A percentile compares a stretch with the other conserved stretches of the same genome.
phyloP scores from a whole-genome alignment of 2,888 invertebrate species.

The Agrochola macilenta region DNA sequence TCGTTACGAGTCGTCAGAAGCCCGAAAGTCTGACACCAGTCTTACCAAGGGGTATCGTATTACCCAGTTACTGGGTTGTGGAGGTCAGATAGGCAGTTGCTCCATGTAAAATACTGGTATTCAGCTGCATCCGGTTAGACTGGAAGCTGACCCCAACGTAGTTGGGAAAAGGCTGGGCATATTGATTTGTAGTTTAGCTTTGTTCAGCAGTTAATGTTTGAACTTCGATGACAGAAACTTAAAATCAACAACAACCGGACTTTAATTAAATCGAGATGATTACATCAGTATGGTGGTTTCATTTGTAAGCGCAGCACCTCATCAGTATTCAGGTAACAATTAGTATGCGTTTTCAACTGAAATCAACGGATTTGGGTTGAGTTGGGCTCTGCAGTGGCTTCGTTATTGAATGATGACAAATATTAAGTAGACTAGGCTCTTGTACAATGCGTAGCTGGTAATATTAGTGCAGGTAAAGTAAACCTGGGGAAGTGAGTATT shows the following conservation, averaged over 20 bases:
- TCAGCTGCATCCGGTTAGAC: too few relatives aligned
- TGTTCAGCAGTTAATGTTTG: neutral
- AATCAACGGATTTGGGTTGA: constrained; percentile 13
- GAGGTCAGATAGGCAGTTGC: too few relatives aligned
- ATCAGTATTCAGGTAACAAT: constrained; percentile 32
- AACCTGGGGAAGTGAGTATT: neutral
- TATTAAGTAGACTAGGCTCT: neutral
- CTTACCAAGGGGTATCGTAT: too few relatives aligned
- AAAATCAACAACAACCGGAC: neutral
- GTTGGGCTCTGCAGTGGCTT: neutral
- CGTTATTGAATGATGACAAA: constrained; percentile 8
- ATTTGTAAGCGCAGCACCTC: constrained; percentile 6
- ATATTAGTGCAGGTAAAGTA: neutral
- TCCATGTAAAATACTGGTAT: too few relatives aligned
- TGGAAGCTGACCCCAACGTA: too few relatives aligned
- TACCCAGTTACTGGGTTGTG: too few relatives aligned
- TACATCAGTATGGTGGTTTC: neutral
- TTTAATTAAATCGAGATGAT: constrained; percentile 1
- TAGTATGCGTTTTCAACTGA: constrained; percentile 30
- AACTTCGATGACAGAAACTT: too few relatives aligned
- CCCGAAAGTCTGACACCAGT: too few relatives aligned
- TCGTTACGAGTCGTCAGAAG: too few relatives aligned
- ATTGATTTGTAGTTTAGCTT: too few relatives aligned
- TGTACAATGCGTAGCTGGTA: neutral
- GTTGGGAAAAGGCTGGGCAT: too few relatives aligned